Percentiles rank a stretch among this genome's conserved stretches.
phyloP scores from a whole-genome alignment of 1,140 invertebrate genomes.

The Saxidomus purpurata region DNA sequence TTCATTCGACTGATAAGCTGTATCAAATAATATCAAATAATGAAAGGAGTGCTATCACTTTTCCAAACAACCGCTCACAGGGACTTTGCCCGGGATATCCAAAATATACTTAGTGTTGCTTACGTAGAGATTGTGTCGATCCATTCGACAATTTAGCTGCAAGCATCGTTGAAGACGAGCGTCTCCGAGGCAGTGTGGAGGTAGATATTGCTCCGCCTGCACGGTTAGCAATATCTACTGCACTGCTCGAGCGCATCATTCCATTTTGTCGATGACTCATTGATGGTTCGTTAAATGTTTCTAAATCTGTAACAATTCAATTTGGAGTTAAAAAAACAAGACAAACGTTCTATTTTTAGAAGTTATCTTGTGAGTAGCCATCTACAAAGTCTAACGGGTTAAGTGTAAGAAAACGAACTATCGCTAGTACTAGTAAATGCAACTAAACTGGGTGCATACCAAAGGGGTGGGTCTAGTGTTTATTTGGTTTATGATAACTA shows the following conservation, averaged over 20 bases:
- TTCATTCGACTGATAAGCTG: not conserved
- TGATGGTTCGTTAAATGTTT: conserved; percentile 69
- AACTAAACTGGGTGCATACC: conserved; percentile 30
- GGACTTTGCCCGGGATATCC: not conserved
- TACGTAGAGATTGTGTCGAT: conserved; percentile 81
- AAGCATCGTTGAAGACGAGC: conserved; percentile 70
- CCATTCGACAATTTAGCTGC: conserved; percentile 76
- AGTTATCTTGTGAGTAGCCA: not conserved
- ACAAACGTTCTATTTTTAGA: not conserved
- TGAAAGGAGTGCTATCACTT: not conserved
- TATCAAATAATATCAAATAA: not conserved
- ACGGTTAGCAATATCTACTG: conserved; percentile 92
- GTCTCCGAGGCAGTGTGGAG: conserved; percentile 60
- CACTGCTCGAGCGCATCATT: conserved; percentile 93
- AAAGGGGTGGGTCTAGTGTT: not conserved
- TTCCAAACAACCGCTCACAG: not conserved
- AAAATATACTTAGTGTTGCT: conserved; percentile 61
- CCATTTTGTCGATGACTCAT: conserved; percentile 62
- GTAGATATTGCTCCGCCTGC: conserved; percentile 33
- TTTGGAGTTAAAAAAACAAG: not conserved
- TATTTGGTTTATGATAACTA: not conserved
- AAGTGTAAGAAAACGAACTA: conserved; percentile 11
- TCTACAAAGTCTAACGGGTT: not conserved
- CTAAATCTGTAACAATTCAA: conserved; percentile 72
- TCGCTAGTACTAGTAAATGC: not conserved